Base-by-base conservation (phyloP, 1,140 invertebrate genomes). In the Linepithema humile region DNA sequence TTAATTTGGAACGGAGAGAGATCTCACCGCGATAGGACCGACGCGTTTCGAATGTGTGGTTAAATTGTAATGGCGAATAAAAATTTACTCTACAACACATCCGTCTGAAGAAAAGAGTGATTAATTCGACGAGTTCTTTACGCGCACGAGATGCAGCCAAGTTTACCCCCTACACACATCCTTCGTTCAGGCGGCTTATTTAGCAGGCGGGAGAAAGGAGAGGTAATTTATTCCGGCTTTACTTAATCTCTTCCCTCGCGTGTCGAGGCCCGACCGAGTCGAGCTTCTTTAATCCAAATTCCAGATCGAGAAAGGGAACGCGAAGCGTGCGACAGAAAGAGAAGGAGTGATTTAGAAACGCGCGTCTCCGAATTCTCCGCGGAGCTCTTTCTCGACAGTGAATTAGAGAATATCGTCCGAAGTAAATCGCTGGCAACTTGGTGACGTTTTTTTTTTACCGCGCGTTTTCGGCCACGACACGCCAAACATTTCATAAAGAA, bases 201-300 rank as follows among this genome's bases (percentile, higher is more conserved):
- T 59, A 67, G 50, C 35, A 60, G 80, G 84, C 65, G 60, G 74
- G 62, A 62, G 62, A 74, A 73, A 64, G 70, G 50, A 64, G 43
- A 73, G 69, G 86, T 90, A 86, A 90, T 89, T 91, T 90, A 92
- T 92, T 92, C 89, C 59, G 77, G 60, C 87, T 84, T 86, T 87
- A 87, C 82, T 85, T 89, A 87, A 85, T 85, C 85, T 89, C 88
- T 83, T 85, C 67, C 82, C 78, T 85, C 65, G 65, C 65, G 60
- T 53, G 75, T 89, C 75, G 82, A 23, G 70, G 64, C 38, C 77
- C 62, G 82, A 32, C 6, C 29, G 57, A 9, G 50, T 45, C 53
- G 67, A 78, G 69, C 72, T 78, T 32, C 70, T 85, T 88, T 88
- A 88, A 88, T 88, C 87, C 87, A 88, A 84, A 88, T 88, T 88